Evolutionary conservation across 2,797 vertebrate genomes (phyloP).

Genomic region (Phoebastria nigripes): DNA sequence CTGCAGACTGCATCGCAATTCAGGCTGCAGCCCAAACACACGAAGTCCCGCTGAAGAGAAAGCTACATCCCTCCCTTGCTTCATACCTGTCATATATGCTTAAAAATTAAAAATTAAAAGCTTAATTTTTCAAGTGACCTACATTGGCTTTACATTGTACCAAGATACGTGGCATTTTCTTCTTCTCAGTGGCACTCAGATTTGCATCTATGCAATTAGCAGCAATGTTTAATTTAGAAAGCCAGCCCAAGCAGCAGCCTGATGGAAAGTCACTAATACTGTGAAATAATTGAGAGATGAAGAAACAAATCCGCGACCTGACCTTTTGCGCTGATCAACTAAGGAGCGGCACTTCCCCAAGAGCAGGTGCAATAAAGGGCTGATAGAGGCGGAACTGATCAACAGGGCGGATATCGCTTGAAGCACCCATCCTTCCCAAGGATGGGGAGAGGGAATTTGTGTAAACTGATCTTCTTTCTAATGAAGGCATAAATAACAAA

Average conservation of each 20-base stretch:
- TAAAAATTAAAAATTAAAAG: too few species aligned
- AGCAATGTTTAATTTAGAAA: not conserved
- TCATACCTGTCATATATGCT: not conserved
- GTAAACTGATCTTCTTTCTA: not conserved
- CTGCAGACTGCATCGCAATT: not conserved
- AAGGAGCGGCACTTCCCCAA: not conserved
- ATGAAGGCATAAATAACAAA: not conserved
- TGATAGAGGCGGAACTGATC: not conserved
- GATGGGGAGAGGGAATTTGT: not conserved
- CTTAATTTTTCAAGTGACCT: not conserved
- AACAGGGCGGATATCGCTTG: not conserved
- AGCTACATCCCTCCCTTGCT: not conserved
- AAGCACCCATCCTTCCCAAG: not conserved
- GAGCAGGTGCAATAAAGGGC: not conserved
- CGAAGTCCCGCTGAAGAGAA: not conserved
- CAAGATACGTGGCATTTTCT: not conserved
- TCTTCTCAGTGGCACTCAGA: not conserved
- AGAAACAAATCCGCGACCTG: not conserved
- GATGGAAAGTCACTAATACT: not conserved
- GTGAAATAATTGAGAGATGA: not conserved
- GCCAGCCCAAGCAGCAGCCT: not conserved
- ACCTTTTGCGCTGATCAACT: not conserved
- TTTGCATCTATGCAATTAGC: not conserved
- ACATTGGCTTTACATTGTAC: fast-evolving
- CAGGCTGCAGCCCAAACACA: not conserved